Evolutionary conservation across 2,888 invertebrate genomes (phyloP), one percentile per base, ranked within the genome.

Genomic region (Pyrochroa serraticornis): DNA sequence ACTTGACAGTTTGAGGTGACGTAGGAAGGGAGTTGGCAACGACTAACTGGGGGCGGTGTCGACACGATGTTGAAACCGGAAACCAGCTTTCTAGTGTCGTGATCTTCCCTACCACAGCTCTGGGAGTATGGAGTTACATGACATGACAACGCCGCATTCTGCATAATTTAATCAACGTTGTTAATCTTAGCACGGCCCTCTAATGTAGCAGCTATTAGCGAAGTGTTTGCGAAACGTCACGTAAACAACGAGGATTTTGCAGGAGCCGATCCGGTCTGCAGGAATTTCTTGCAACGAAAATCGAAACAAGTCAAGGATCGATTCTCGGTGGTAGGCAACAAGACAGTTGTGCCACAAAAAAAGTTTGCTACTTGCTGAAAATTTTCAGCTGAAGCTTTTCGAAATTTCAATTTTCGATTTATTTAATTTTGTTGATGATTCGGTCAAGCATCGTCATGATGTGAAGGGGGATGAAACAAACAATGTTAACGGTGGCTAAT

Each of bases 91-190:
- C 73, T 64, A 64, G 60, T 67, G 74, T 75, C 73, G 73, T 71
- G 74, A 73, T 75, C 71, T 73, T 66, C 65, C 71, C 62, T 44
- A 52, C 60, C 64, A 65, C 39, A 66, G 72, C 74, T 61, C 58
- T 54, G 77, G 76, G 77, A 75, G 71, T 77, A 76, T 76, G 72
- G 64, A 71, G 70, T 77, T 77, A 75, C 76, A 65, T 60, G 68
- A 71, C 69, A 65, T 65, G 71, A 68, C 70, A 68, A 71, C 67
- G 65, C 63, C 63, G 62, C 64, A 67, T 69, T 68, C 66, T 72
- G 65, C 67, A 68, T 73, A 73, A 74, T 72, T 70, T 67, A 70
- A 74, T 73, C 67, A 59, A 54, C 50, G 53, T 38, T 45, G 60
- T 58, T 66, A 66, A 62, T 64, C 59, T 62, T 57, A 60, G 58